Conservation (phyloP, 2,888 invertebrate genomes). For the Corythucha ciliata region DNA sequence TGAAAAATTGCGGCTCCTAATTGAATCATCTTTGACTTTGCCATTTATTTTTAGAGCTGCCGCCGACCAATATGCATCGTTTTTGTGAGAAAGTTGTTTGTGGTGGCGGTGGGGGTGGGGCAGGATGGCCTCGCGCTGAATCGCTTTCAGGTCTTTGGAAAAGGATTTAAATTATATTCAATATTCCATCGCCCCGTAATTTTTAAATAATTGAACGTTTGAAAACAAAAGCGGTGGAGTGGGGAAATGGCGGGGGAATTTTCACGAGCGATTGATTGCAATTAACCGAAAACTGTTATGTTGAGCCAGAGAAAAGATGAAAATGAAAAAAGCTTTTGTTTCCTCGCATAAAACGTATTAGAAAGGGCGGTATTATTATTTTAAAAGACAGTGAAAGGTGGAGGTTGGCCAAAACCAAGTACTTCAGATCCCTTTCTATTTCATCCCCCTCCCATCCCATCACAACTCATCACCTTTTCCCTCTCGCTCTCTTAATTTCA, state of each 20-base stretch:
- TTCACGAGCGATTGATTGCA: conserved; percentile 12
- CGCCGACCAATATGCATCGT: too few species aligned
- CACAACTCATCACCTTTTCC: too few species aligned
- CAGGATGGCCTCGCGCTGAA: too few species aligned
- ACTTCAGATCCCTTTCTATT: conserved; percentile 24
- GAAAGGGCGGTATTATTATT: conserved; percentile 25
- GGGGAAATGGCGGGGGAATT: conserved; percentile 1
- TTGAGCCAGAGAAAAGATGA: conserved; percentile 16
- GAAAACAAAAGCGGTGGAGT: background rate
- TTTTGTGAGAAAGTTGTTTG: too few species aligned
- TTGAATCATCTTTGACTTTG: too few species aligned
- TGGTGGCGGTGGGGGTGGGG: too few species aligned
- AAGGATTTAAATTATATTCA: background rate
- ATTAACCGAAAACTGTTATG: conserved; percentile 19
- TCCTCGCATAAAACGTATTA: conserved; percentile 22
- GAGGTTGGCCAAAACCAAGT: conserved; percentile 25
- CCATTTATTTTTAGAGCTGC: too few species aligned
- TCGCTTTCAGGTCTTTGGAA: too few species aligned
- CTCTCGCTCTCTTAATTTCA: conserved; percentile 27
- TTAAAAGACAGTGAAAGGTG: conserved; percentile 23
- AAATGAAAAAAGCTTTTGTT: conserved; percentile 20
- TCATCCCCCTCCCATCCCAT: too few species aligned
- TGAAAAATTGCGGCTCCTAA: too few species aligned
- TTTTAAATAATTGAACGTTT: background rate
- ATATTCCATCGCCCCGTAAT: background rate